These are phyloP conservation scores for Platygyra sinensis DNA, from an alignment of 64 coral and sea anemone genomes.

Conservation along the genomic window DNA sequence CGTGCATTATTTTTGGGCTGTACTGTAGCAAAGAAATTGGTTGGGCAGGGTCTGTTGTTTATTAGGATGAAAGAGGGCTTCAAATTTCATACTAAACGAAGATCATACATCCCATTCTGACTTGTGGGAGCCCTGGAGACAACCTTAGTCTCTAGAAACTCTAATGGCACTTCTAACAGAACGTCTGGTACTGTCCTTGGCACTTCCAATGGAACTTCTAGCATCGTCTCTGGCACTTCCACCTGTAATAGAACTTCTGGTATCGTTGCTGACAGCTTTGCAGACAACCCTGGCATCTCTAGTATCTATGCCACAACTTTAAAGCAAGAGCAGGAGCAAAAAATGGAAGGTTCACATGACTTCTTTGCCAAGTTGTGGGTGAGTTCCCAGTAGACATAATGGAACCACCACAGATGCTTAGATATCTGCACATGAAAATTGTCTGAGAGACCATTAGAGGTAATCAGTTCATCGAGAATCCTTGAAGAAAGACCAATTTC, in stretches of 20 bases:
- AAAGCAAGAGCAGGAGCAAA: background rate
- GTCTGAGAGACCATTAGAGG: constrained; percentile 47
- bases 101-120: no score
- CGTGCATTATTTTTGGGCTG: no score
- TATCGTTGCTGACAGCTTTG: background rate
- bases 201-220: background rate
- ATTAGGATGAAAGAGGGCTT: no score
- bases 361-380: constrained; percentile 43
- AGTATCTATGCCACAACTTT: background rate
- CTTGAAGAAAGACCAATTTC: constrained; percentile 63
- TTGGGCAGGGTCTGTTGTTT: no score
- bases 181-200: no score
- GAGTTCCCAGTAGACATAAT: constrained; percentile 44
- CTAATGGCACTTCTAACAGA: no score
- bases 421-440: constrained; percentile 57
- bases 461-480: constrained; percentile 11
- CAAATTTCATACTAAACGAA: no score
- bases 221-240: background rate
- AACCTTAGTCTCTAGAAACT: no score
- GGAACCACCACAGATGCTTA: constrained; percentile 59
- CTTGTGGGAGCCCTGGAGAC: no score
- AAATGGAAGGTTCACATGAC: constrained; percentile 1
- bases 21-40: no score
- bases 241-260: background rate
- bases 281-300: background rate